Base-by-base conservation (phyloP, 1,140 invertebrate species). In the Oncopeltus fasciatus region DNA sequence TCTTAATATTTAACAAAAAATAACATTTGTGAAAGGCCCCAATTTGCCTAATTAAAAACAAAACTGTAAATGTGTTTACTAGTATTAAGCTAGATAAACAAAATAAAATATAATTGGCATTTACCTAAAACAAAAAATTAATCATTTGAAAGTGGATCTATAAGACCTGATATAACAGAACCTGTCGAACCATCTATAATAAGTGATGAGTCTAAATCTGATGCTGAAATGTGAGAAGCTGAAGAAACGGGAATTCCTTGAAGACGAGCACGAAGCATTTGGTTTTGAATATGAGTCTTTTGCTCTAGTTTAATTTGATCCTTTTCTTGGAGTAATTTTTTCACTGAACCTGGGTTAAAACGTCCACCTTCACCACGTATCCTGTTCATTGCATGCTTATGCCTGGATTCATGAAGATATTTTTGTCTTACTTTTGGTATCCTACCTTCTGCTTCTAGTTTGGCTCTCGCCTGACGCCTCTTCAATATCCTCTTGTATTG, bases 401-500 rank as follows among this genome's bases (percentile, higher is more conserved):
- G 96, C 61, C 96, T 78, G 11, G 95, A 98, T 77, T 98, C 95
- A 69, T 99, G 95, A n/a, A 98, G 78, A 73, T 98, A 99, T 92
- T 98, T 98, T 87, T 90, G 88, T 76, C 95, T 80, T 73, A 95
- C 90, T 75, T 98, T 98, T 24, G 95, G 92, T 73, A 99, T 97
- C 75, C 94, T 89, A 27, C 93, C 93, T 70, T 87, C 85, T 8
- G 89, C 88, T 74, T 95, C 91, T 47, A 96, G 75, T 73, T 92
- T 92, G 0, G 92, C 92, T 51, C 93, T 75, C 0, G 92, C 93
- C 69, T 92, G 89, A 59, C 93, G 75, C 64, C 93, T 76, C 72
- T 94, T 93, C 8, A 96, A 76, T 70, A 96, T 96, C 62, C 92
- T 79, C 70, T 92, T 88, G 74, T 96, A 96, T 71, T 99, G 96